Evolutionary conservation across 2,888 invertebrate genomes (phyloP).

Genomic region (Bugulina stolonifera): DNA sequence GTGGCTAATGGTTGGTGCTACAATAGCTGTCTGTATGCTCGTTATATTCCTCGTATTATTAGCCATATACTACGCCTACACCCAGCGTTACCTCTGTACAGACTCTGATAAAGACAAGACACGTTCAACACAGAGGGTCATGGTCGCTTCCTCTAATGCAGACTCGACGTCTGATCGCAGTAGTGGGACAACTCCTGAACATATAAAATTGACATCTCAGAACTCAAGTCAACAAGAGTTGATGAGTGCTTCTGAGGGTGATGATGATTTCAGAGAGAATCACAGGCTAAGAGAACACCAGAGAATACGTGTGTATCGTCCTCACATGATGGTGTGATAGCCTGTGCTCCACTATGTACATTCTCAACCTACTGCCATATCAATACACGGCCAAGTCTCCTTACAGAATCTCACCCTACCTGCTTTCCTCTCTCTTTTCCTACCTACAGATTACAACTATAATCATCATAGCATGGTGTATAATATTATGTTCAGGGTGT

Average conservation of each 20-base stretch:
- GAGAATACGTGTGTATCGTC: neutral
- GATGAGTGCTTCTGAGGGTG: neutral
- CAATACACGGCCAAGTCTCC: neutral
- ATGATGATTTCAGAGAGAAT: neutral
- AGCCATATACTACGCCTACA: constrained; percentile 25
- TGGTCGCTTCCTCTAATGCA: neutral
- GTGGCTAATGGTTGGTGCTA: constrained; percentile 27
- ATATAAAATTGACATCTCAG: constrained; percentile 2
- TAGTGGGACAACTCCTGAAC: neutral
- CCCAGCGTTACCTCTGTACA: constrained; percentile 26
- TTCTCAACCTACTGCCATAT: neutral
- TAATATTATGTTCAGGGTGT: too few species aligned
- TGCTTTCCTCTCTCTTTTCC: too few species aligned
- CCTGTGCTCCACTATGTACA: neutral
- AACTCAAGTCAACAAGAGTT: constrained; percentile 24
- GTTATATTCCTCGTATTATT: constrained; percentile 21
- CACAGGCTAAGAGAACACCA: neutral
- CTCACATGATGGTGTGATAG: neutral
- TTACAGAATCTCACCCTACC: neutral
- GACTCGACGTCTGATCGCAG: neutral
- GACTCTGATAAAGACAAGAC: neutral
- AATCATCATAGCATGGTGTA: too few species aligned
- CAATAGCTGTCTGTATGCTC: constrained; percentile 20
- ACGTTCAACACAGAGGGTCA: neutral
- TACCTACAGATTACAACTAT: too few species aligned